Base-by-base conservation (phyloP, 2,888 invertebrate genomes). In the Dasysyrphus tricinctus region DNA sequence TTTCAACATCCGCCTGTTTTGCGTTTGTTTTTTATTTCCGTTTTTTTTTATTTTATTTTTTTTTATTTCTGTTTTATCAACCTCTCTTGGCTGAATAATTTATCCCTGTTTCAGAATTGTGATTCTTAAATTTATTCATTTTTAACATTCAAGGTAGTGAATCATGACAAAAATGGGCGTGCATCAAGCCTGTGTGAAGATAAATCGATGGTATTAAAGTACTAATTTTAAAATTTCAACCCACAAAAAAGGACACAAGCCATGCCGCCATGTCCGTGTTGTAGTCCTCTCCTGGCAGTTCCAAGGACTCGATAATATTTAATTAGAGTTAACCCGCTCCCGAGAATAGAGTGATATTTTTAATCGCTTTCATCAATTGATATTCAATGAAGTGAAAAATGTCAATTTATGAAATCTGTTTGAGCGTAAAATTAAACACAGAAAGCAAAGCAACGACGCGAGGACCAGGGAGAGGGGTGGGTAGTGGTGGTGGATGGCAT, bases 401-500 rank as follows among this genome's bases (percentile, higher is more conserved):
- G 85, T 82, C 85, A 86, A 86, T 86, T 86, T 86, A 82, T 78
- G 57, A 69, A 86, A 75, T 78, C 77, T 63, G 73, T 49, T 86
- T 82, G 82, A 86, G 85, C 85, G 85, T 81, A 70, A 86, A 86
- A 86, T 85, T 85, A 78, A 81, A 77, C 81, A 69, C 72, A 73
- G 61, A 54, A 47, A 65, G 11, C 29, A 24, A 29, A 61, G 59
- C 12, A 0, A 42, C 11, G 47, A 19, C 12, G 3, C 24, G 24
- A 47, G 39, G 14, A 69, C 19, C 19, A 19, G 5, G 16, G 1
- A 11, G 19, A n/a, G 5, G 12, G 39, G n/a, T n/a, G n/a, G 5
- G 19, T n/a, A 2, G 19, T 24, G 19, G 11, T 11, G 57, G 19
- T 16, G 32, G 32, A 32, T 32, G 29, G 44, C 12, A 24, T 24